Base-by-base conservation (phyloP, 1,140 invertebrate species). In the Mizuhopecten yessoensis region DNA sequence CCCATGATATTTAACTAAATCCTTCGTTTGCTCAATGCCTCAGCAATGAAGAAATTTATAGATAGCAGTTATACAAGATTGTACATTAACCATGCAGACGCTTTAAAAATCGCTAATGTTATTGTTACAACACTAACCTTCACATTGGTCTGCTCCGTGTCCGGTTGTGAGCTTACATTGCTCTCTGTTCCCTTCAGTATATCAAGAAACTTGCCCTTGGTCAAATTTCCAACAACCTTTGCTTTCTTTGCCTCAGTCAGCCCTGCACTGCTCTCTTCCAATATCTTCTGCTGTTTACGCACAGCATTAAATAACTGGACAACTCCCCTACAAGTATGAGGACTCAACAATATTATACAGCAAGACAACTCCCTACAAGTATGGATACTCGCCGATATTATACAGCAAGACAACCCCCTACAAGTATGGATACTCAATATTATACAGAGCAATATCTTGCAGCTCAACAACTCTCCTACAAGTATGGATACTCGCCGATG, bases 241-340 rank as follows among this genome's bases (percentile, higher is more conserved):
- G 98, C 98, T 95, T 98, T 97, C 94, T 98, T 98, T 75, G 97
- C 97, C 96, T 98, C 98, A 36, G 98, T 97, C n/a, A 97, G 97
- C 36, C 98, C 98, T 86, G 97, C 96, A 91, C 99, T 95, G 96
- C 98, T 97, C 88, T 97, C 97, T 88, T 98, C 97, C 88, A 99
- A 97, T 88, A 97, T 97, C 95, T 97, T 98, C 96, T 99, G 98
- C 96, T 99, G 98, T 93, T 98, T 97, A 95, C 97, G 97, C 0
- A 99, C 98, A 34, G 98, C 98, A 97, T 99, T 99, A 93, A 99
- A 99, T 92, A 99, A 96, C 96, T 99, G 98, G 0, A 99, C 98
- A 7, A 99, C 98, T 95, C 98, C 98, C 95, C 98, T 98, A 93
- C 42, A 96, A 97, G n/a, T n/a, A n/a, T n/a, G n/a, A n/a, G 93